Base-by-base conservation (phyloP, 2,113 vertebrate genomes). In the Ailuropoda melanoleuca region DNA sequence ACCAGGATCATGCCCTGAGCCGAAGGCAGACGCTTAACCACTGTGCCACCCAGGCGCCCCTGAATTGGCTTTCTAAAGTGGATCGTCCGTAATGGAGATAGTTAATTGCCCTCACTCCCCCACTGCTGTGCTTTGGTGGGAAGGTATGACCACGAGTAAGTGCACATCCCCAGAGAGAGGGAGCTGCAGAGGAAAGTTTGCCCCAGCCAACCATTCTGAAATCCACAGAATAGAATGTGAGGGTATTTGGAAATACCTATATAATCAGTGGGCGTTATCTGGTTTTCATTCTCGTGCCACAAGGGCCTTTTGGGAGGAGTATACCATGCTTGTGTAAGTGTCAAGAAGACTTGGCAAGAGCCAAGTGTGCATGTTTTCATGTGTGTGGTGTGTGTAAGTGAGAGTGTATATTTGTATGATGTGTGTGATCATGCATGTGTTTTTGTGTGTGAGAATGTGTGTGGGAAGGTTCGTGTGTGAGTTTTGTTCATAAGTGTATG, bases 241-340 rank as follows among this genome's bases (percentile, higher is more conserved):
- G 6, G 93, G 58, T 85, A 80, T 97, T 93, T 95, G 93, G 89
- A 95, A 98, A 97, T 74, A 85, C 39, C 90, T 81, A 82, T 88
- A 82, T 81, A 95, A 87, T 84, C 81, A 62, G 90, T 74, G 81
- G 70, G 46, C 62, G 10, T 56, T 37, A 29, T 84, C 53, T 64
- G 75, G 58, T 83, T 84, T 90, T 64, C 77, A 87, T 93, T 92
- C 48, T 96, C 58, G 89, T 83, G 87, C 72, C 78, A 85, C 82
- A 86, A 87, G 75, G 80, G 39, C 53, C 31, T 97, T 96, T 81
- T 83, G 80, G 56, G 8, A 18, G 8, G 37, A 75, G 56, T 15
- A 80, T 26, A 82, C 9, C 21, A 17, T 1, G 19, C n/a, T 77
- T 88, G n/a, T 46, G 48, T 75, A 83, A 87, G 75, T 26, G 21